Conservation (phyloP, 30 jellyfish, hydroid and myxozoan genomes). For the Catostylus mosaicus region DNA sequence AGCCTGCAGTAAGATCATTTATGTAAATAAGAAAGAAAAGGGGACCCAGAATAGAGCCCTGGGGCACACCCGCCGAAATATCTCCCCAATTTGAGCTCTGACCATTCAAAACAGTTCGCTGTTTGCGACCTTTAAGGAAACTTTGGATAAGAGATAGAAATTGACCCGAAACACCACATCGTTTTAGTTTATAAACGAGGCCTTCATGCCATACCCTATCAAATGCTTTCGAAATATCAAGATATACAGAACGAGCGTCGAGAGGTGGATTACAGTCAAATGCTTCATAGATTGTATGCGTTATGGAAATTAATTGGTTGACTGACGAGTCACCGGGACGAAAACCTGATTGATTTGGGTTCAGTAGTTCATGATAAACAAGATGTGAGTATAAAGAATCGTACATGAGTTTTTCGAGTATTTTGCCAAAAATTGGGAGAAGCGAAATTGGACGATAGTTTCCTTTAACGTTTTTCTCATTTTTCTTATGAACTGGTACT, state of each 20-base stretch:
- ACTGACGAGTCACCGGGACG: slow-evolving; percentile 53
- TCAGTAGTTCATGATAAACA: slow-evolving; percentile 32
- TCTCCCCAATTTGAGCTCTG: slow-evolving; percentile 43
- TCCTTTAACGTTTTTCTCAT: slow-evolving; percentile 38
- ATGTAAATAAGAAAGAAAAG: slow-evolving; percentile 45
- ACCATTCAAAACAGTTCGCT: slow-evolving; percentile 51
- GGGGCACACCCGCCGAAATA: slow-evolving; percentile 68
- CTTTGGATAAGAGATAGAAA: slow-evolving; percentile 38
- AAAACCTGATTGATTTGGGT: slow-evolving; percentile 69
- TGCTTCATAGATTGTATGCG: slow-evolving; percentile 38
- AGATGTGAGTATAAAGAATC: slow-evolving; percentile 64
- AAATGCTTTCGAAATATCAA: slow-evolving; percentile 55
- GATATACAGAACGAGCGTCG: slow-evolving; percentile 32
- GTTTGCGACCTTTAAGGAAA: slow-evolving; percentile 38
- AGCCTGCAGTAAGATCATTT: slow-evolving; percentile 27
- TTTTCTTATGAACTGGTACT: slow-evolving; percentile 52
- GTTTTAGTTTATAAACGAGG: slow-evolving; percentile 14
- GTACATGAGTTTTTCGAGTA: slow-evolving; percentile 48
- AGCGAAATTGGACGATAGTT: slow-evolving; percentile 45
- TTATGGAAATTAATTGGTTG: slow-evolving; percentile 45
- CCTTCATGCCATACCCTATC: slow-evolving; percentile 56
- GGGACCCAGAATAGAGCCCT: slow-evolving; percentile 55
- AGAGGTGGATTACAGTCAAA: slow-evolving; percentile 48
- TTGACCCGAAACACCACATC: slow-evolving; percentile 47
- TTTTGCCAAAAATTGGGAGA: slow-evolving; percentile 52